Conservation (phyloP, 2,888 invertebrate genomes). For the Melanophora roralis region DNA sequence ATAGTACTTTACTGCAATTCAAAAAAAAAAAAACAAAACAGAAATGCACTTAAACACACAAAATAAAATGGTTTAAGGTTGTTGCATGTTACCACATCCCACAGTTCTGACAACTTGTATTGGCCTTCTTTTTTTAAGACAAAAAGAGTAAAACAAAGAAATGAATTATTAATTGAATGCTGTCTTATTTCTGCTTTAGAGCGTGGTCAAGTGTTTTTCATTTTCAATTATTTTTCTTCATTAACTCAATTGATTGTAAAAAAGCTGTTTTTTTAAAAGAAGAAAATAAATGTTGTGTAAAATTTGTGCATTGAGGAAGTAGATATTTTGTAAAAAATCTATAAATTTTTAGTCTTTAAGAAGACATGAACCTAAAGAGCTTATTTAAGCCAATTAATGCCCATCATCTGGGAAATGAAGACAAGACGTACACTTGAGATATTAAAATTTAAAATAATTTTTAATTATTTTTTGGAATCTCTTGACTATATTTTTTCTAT, state of each 20-base stretch:
- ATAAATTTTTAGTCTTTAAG: not conserved
- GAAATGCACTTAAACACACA: not conserved
- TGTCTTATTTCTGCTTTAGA: conserved; percentile 13
- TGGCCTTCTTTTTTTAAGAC: conserved; percentile 21
- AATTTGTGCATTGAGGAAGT: not conserved
- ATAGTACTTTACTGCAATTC: conserved; percentile 25
- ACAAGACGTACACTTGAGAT: not conserved
- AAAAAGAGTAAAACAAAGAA: conserved; percentile 14
- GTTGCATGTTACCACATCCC: conserved; percentile 12
- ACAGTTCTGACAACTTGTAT: conserved; percentile 26
- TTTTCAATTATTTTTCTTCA: conserved; percentile 38
- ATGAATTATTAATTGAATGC: conserved; percentile 46
- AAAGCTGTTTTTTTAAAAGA: conserved; percentile 24
- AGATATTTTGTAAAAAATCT: not conserved
- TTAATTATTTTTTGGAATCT: not conserved
- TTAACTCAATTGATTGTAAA: conserved; percentile 43
- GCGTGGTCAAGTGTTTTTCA: conserved; percentile 54
- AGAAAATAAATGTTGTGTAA: conserved; percentile 19
- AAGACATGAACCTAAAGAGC: not conserved
- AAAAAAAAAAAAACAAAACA: no score
- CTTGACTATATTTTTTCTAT: not conserved
- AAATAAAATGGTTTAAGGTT: conserved; percentile 32
- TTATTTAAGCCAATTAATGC: not conserved
- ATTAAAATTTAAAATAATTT: not conserved
- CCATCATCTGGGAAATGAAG: not conserved